Percentiles rank a stretch among this genome's conserved stretches.
Conservation (phyloP, 2,113 vertebrate species). For the Austrofundulus limnaeus region DNA sequence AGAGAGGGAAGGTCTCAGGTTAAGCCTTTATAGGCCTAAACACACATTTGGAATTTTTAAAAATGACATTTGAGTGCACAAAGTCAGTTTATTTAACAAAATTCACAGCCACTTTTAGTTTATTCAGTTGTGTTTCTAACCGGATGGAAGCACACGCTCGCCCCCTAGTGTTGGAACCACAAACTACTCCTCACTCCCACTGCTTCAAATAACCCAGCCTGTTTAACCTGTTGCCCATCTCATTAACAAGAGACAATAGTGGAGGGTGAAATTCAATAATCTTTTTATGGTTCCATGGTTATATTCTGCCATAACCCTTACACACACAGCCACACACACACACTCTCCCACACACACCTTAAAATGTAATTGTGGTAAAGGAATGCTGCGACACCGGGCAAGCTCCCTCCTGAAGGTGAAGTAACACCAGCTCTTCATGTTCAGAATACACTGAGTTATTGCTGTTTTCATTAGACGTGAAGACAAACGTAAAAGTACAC, state of each 20-base stretch:
- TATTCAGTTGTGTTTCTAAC: neutral
- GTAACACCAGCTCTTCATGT: neutral
- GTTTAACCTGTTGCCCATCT: neutral
- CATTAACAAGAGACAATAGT: neutral
- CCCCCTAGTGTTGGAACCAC: constrained; percentile 41
- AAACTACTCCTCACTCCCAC: neutral
- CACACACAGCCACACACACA: constrained; percentile 6
- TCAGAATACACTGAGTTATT: too few relatives aligned
- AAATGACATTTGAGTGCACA: neutral
- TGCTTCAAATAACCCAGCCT: neutral
- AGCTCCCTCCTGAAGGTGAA: constrained; percentile 35
- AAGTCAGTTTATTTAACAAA: too few relatives aligned
- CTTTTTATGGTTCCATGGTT: neutral
- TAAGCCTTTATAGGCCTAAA: neutral
- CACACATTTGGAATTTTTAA: neutral
- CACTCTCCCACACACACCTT: constrained; percentile 33
- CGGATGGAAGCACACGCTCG: neutral
- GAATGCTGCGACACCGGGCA: constrained; percentile 55
- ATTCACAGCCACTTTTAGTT: neutral
- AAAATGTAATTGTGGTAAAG: constrained; percentile 15
- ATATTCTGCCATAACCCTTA: neutral
- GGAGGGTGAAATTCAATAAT: neutral
- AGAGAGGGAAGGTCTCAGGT: neutral
- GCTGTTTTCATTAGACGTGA: too few relatives aligned
- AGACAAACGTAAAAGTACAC: too few relatives aligned